A percentile compares a stretch with the other conserved stretches of the same genome.
These are phyloP conservation scores for Drosophila athabasca DNA, from an alignment of 1,140 invertebrate species.

Conservation along the genomic window DNA sequence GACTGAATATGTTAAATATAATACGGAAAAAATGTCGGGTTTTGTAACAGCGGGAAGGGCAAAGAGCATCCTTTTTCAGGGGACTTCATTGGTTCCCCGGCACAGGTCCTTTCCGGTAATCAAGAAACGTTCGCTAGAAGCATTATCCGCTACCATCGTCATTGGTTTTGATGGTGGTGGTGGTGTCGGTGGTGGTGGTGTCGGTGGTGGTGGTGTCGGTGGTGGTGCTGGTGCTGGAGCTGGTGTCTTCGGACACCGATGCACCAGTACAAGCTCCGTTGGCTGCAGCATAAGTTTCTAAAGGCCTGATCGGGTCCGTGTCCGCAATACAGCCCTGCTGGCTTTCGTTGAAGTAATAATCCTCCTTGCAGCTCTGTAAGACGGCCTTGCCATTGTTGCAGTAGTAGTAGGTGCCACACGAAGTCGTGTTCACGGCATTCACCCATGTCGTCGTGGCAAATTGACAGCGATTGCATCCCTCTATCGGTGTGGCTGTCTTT, in stretches of 20 bases:
- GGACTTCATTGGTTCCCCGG: too few species aligned
- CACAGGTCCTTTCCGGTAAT: too few species aligned
- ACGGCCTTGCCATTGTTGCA: constrained; percentile 23
- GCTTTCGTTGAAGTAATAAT: constrained; percentile 36
- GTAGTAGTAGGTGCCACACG: constrained; percentile 44
- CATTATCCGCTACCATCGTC: too few species aligned
- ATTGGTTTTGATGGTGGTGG: too few species aligned
- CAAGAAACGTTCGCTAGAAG: too few species aligned
- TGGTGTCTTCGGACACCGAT: too few species aligned
- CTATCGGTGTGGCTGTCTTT: neutral
- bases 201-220: too few species aligned
- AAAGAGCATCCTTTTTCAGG: too few species aligned
- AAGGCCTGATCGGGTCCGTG: accelerated
- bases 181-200: too few species aligned
- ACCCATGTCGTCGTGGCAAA: constrained; percentile 9
- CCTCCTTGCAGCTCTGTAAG: accelerated
- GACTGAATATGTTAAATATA: constrained; percentile 22
- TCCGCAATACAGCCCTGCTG: constrained; percentile 20
- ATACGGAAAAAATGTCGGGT: too few species aligned
- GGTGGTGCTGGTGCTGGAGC: too few species aligned
- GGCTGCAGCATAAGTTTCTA: neutral
- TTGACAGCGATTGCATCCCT: constrained; percentile 58
- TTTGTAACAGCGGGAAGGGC: too few species aligned
- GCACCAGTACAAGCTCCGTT: constrained; percentile 48
- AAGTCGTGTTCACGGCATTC: constrained; percentile 31